Percentiles rank a stretch among this genome's conserved stretches.
These are phyloP conservation scores for Elgaria multicarinata DNA, from an alignment of 2,113 vertebrate species.

Conservation along the genomic window DNA sequence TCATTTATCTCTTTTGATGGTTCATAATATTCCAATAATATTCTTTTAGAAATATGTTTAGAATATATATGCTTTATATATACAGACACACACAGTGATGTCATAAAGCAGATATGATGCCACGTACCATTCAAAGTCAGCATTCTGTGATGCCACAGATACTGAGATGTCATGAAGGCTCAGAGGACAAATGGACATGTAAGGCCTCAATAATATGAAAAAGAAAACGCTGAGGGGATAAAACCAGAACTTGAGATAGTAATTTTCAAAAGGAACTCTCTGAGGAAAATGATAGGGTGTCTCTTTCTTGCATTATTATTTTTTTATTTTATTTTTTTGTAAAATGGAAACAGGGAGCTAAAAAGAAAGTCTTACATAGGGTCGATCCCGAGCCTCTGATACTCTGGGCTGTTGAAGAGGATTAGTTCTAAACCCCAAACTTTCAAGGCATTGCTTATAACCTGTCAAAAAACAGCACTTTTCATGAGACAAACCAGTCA, in stretches of 20 bases:
- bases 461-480: constrained; percentile 81
- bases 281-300: constrained; percentile 18
- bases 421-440: constrained; percentile 98
- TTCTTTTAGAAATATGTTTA: constrained; percentile 13
- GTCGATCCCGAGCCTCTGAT: constrained; percentile 93
- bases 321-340: neutral
- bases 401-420: constrained; percentile 98
- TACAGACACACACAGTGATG: constrained; percentile 6
- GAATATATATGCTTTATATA: constrained; percentile 9
- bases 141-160: constrained; percentile 40
- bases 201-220: constrained; percentile 36
- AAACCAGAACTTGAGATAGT: constrained; percentile 36
- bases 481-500: constrained; percentile 57
- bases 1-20: constrained; percentile 26
- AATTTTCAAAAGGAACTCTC: constrained; percentile 32
- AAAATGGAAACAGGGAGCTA: constrained; percentile 55
- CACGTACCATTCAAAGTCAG: neutral
- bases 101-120: neutral
- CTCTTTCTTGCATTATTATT: constrained; percentile 18
- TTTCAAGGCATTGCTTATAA: constrained; percentile 97
- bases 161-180: constrained; percentile 36
- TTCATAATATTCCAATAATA: constrained; percentile 33
- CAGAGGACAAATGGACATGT: constrained; percentile 28
- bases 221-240: constrained; percentile 21
- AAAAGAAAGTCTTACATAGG: constrained; percentile 87